Evolutionary conservation across 2,113 vertebrate genomes (phyloP).

Genomic region (Pitta sordida): DNA sequence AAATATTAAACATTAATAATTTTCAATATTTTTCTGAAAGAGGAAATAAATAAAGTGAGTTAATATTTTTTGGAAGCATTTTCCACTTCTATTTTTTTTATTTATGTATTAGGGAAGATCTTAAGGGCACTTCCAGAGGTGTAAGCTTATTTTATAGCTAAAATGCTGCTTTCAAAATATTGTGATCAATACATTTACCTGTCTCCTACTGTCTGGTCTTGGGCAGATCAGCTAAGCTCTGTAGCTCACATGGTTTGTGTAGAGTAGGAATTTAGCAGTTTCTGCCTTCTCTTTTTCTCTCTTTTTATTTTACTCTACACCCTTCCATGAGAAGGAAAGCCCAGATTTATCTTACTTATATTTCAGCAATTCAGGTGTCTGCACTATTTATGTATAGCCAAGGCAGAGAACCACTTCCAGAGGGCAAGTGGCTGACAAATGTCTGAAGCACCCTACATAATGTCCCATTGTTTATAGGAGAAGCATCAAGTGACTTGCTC

Average conservation of each 20-base stretch:
- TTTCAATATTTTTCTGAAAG: background rate
- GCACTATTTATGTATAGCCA: background rate
- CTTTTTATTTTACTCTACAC: background rate
- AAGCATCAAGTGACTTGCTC: background rate
- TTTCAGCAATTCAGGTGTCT: background rate
- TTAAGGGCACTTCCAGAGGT: background rate
- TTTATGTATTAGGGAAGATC: background rate
- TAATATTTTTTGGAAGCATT: fast-evolving
- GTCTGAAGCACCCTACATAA: background rate
- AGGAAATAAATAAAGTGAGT: background rate
- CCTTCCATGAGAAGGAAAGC: background rate
- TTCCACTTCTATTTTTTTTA: background rate
- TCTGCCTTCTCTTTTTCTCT: background rate
- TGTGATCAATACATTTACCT: background rate
- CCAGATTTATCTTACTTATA: background rate
- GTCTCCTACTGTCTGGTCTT: background rate
- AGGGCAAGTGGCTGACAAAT: background rate
- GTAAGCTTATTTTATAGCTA: background rate
- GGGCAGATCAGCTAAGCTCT: background rate
- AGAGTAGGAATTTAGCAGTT: background rate
- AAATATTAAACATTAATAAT: background rate
- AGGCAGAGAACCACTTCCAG: background rate
- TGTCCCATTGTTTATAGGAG: background rate
- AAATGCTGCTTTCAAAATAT: background rate
- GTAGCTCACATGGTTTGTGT: background rate